Percentiles rank a stretch among this genome's conserved stretches.
phyloP scores from a whole-genome alignment of 1,140 invertebrate genomes.

The Bradysia coprophila region DNA sequence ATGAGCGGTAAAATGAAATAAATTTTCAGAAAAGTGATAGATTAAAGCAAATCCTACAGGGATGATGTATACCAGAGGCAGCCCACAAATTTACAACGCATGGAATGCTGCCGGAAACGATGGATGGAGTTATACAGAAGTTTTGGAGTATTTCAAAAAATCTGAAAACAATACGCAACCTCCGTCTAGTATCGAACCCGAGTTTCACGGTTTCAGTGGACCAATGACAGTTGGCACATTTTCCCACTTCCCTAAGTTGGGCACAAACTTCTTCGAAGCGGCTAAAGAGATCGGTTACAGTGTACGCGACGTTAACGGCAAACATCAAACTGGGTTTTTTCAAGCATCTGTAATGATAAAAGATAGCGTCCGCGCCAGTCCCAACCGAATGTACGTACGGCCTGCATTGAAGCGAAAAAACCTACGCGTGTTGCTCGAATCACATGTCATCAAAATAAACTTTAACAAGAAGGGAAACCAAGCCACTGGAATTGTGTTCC shows the following conservation, averaged over 20 bases:
- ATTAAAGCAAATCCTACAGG: too few species aligned
- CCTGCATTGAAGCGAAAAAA: too few species aligned
- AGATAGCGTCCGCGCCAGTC: too few species aligned
- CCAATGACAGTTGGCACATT: slow-evolving; percentile 44
- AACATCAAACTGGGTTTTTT: slow-evolving; percentile 38
- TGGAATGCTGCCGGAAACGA: slow-evolving; percentile 57
- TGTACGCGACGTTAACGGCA: slow-evolving; percentile 43
- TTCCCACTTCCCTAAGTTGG: slow-evolving; percentile 36
- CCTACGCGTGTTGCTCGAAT: too few species aligned
- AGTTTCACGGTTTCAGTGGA: slow-evolving; percentile 43
- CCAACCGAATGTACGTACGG: too few species aligned
- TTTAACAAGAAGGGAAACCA: too few species aligned
- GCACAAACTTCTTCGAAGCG: slow-evolving; percentile 43
- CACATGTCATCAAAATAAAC: too few species aligned
- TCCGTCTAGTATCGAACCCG: slow-evolving; percentile 28
- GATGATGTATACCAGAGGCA: slow-evolving; percentile 59
- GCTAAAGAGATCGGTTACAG: slow-evolving; percentile 50
- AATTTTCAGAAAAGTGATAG: too few species aligned
- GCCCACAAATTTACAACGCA: slow-evolving; percentile 44
- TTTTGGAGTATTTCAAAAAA: slow-evolving; percentile 68
- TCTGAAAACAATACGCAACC: slow-evolving; percentile 48
- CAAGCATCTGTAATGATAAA: too few species aligned
- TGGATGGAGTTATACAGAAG: slow-evolving; percentile 71
- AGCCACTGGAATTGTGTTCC: too few species aligned
- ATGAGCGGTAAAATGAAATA: slow-evolving; percentile 60